These are phyloP conservation scores for Mya arenaria DNA, from an alignment of 1,140 invertebrate genomes.

Conservation along the genomic window DNA sequence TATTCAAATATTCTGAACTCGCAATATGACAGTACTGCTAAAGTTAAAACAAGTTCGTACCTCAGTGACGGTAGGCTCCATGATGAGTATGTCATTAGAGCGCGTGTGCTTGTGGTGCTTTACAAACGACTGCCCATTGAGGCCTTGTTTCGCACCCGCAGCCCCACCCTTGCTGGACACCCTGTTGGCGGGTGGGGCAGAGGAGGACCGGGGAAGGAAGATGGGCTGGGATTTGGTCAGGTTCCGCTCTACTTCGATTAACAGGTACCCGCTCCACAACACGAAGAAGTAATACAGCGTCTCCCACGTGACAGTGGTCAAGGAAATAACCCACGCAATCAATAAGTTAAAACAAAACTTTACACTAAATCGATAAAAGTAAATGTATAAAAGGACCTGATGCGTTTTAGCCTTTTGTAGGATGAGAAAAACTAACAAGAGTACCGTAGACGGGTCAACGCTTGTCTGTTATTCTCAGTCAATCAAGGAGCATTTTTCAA, in stretches of 20 bases:
- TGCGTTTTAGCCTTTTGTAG: too few relatives aligned
- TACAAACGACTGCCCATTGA: slow-evolving; percentile 9
- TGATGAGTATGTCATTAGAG: slow-evolving; percentile 35
- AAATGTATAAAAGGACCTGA: too few relatives aligned
- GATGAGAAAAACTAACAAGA: too few relatives aligned
- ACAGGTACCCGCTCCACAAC: not conserved
- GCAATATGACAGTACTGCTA: too few relatives aligned
- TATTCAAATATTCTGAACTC: too few relatives aligned
- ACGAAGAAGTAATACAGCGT: slow-evolving; percentile 4
- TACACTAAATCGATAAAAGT: too few relatives aligned
- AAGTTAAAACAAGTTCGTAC: not conserved
- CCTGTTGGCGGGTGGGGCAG: not conserved
- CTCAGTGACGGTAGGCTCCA: slow-evolving; percentile 23
- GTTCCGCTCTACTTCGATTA: slow-evolving; percentile 24
- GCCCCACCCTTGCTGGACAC: not conserved
- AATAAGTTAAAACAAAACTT: too few relatives aligned
- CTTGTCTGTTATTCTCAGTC: too few relatives aligned
- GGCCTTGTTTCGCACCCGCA: not conserved
- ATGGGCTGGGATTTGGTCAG: slow-evolving; percentile 35
- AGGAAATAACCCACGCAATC: too few relatives aligned
- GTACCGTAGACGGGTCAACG: too few relatives aligned
- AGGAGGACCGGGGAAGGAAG: slow-evolving; percentile 12
- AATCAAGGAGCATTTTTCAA: too few relatives aligned
- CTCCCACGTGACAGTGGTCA: slow-evolving; percentile 21
- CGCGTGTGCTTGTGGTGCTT: slow-evolving; percentile 44